Conservation (phyloP, 1,140 invertebrate genomes). For the Whitmania pigra region DNA sequence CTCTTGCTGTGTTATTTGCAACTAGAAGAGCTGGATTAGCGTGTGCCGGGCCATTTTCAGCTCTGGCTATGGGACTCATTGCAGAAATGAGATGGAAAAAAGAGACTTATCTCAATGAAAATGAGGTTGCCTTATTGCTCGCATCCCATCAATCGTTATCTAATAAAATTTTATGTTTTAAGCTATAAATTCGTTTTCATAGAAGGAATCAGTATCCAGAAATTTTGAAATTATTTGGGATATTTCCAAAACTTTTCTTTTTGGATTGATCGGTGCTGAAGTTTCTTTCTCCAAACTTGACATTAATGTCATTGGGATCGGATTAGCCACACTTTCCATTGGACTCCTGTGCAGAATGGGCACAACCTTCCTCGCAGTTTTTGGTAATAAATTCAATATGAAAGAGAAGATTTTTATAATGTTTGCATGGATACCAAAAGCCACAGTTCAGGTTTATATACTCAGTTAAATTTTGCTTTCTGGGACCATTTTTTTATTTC, state of each 20-base stretch:
- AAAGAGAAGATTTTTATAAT: slow-evolving; percentile 78
- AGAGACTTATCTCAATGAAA: too few species aligned
- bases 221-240: neutral
- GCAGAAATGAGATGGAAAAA: too few species aligned
- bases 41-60: slow-evolving; percentile 49
- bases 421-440: slow-evolving; percentile 82
- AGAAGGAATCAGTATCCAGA: neutral
- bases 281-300: neutral
- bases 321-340: neutral
- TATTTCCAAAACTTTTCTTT: neutral
- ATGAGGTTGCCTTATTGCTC: too few species aligned
- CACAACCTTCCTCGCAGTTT: neutral
- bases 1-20: slow-evolving; percentile 66
- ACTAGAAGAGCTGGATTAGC: slow-evolving; percentile 62
- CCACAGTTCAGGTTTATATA: slow-evolving; percentile 34
- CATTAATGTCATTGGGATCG: neutral
- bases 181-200: slow-evolving; percentile 32
- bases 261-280: slow-evolving; percentile 1
- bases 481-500: too few species aligned
- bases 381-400: slow-evolving; percentile 50
- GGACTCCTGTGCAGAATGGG: neutral
- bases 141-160: too few species aligned
- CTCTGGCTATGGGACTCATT: too few species aligned
- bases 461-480: too few species aligned
- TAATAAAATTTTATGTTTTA: too few species aligned